Evolutionary conservation across 2,888 invertebrate genomes (phyloP), one percentile per base, ranked within the genome.

Genomic region (Acrocera orbiculus): DNA sequence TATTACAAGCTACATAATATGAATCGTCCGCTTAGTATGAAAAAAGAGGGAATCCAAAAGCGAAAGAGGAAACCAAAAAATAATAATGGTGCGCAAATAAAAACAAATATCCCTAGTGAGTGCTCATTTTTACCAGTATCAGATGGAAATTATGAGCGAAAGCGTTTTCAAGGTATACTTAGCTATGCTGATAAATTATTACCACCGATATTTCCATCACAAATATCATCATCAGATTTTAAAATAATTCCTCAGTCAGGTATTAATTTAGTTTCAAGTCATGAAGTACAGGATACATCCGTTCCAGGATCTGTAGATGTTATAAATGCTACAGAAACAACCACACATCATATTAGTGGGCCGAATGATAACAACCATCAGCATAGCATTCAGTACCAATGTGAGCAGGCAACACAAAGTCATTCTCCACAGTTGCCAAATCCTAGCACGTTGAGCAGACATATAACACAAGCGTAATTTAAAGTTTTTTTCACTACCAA

Each of bases 1-100:
- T 60, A 60, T 40, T 60, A 30, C 32, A 60, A 60, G 41, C 41
- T 60, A 32, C 59, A 60, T 44, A 57, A 54, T 38, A 50, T 90
- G 39, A 81, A 83, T 60, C 77, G 96, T 44, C 96, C 96, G 34
- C 66, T 87, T 47, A 87, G 90, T 47, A 96, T 96, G 95, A 95
- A 93, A 63, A 96, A 96, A 63, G 96, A 96, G 46, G 92, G 92
- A 29, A 96, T 96, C 53, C 95, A 96, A 64, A 93, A 92, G 33
- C 69, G 95, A 42, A 96, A 96, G 61, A 71, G 95, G 40, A 93
- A 96, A 54, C 83, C 83, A 27, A 83, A 83, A 61, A 58, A 52
- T 38, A 53, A 52, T 37, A 33, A 32, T 9, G 26, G 30, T 22
- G 26, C 17, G 14, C 33, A 19, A 19, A 34, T 39, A 32, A 33